Base-by-base conservation (phyloP, 2,797 vertebrate genomes). In the Sardinella longiceps region DNA sequence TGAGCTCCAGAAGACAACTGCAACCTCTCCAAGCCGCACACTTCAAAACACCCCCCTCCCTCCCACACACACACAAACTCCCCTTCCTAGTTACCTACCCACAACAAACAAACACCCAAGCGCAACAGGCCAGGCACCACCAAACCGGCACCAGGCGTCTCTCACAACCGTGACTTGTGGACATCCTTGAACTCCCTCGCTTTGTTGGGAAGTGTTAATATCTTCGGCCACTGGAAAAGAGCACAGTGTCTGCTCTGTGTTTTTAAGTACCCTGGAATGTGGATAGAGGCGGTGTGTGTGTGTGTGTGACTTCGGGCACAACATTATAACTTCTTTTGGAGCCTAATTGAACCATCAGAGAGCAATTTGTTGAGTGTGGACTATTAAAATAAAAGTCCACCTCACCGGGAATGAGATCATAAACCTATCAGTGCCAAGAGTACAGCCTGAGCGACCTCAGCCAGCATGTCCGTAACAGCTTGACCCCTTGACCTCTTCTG, bases 401-500 rank as follows among this genome's bases (percentile, higher is more conserved):
- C 70, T 43, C 70, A 10, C 33, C 70, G 18, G 70, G 33, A 77
- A 77, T 43, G 70, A 43, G 33, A 77, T 77, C 70, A 77, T 77
- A 77, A 77, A 77, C 30, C 70, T 9, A 23, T 77, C 33, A 77
- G 70, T 43, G 37, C 70, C 70, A 39, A 74, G 30, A 33, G 1
- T 46, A n/a, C n/a, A 14, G 81, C 14, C 80, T 86, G 43, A 43
- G 25, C 63, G 63, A 84, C 51, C 83, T 85, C 77, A 84, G 2
- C 66, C 46, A 39, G 11, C 82, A 83, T 80, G 33, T 30, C 81
- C 39, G 66, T 86, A 85, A 85, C 58, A 43, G 28, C 58, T 2
- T 74, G 37, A 84, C 83, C 74, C 74, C 80, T 37, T 84, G 84
- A 82, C 84, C 80, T 50, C 39, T 80, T 80, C 56, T 53, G 23